Evolutionary conservation across 2,797 vertebrate genomes (phyloP), one percentile per base, ranked within the genome.

Genomic region (Bradypodion pumilum): DNA sequence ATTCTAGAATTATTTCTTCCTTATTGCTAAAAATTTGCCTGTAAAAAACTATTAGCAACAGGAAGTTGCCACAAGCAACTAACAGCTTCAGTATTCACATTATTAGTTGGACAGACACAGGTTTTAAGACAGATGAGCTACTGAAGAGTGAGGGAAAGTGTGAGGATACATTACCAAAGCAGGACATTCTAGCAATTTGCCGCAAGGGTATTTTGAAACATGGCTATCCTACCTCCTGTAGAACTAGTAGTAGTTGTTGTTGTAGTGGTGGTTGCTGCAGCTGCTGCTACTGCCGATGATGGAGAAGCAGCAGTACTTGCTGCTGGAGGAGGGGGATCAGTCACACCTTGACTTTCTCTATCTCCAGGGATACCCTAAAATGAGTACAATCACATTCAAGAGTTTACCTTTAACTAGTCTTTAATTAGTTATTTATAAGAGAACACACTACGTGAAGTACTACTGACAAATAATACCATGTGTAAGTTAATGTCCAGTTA

Each of bases 341-440:
- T 93, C 78, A 94, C 95, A 76, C 95, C 92, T 68, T 95, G 96
- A 85, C 93, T 95, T 81, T 96, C 96, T 88, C 97, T 96, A 92
- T 97, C 97, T 84, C 96, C 96, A 27, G 98, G 98, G 79, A 98
- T 97, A 68, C 98, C 98, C 98, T 99, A 88, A 74, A 74, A 94
- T 80, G 60, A 91, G 84, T 81, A 92, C 44, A 84, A 32, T 86
- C 69, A 91, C 74, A 84, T 63, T 78, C n/a, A 79, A 91, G 23
- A 37, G 32, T 23, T 77, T 16, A 83, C 23, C 21, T 8, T 60
- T 77, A 83, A 63, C 49, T 10, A 56, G 46, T 19, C 21, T 16
- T 35, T 3, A 23, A 77, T 68, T 44, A n/a, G n/a, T n/a, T n/a
- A n/a, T n/a, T n/a, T n/a, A n/a, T 56, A 35, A 19, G 35, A 49